These are phyloP conservation scores for Triplophysa bombifrons DNA, from an alignment of 2,797 vertebrate genomes.

Conservation along the genomic window DNA sequence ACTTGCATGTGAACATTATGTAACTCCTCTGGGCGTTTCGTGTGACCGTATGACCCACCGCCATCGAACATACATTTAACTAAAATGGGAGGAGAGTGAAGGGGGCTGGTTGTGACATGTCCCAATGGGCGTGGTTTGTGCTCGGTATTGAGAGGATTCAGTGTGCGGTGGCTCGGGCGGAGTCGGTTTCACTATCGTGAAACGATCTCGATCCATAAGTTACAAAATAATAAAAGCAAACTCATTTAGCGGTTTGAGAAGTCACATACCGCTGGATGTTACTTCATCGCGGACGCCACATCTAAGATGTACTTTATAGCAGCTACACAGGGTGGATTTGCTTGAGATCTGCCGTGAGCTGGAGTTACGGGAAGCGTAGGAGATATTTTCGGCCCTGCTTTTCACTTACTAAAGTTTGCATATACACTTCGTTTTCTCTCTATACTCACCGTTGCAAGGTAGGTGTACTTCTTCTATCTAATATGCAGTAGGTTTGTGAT, in stretches of 20 bases:
- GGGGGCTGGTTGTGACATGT: slow-evolving; percentile 45
- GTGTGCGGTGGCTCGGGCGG: slow-evolving; percentile 65
- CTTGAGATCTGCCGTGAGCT: slow-evolving; percentile 42
- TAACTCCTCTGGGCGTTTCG: slow-evolving; percentile 10
- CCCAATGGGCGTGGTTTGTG: slow-evolving; percentile 58
- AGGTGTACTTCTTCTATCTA: slow-evolving; percentile 4
- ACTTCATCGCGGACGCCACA: slow-evolving; percentile 9
- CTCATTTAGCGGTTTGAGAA: neutral
- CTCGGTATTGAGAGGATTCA: slow-evolving; percentile 50
- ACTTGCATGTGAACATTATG: slow-evolving; percentile 24
- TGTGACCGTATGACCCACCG: neutral
- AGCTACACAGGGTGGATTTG: neutral
- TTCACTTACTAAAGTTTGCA: slow-evolving; percentile 56
- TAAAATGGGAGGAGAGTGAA: neutral
- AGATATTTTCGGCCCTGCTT: slow-evolving; percentile 54
- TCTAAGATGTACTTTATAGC: slow-evolving; percentile 20
- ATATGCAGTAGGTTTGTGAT: neutral
- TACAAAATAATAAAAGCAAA: neutral
- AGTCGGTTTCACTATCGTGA: slow-evolving; percentile 53
- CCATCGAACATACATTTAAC: neutral
- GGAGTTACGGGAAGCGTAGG: slow-evolving; percentile 53
- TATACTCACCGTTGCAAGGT: neutral
- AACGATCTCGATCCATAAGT: slow-evolving; percentile 27
- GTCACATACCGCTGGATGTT: slow-evolving; percentile 30
- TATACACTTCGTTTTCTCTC: neutral